A percentile compares a stretch with the other conserved stretches of the same genome.
Conservation (phyloP, 2,113 vertebrate genomes). For the Puntigrus tetrazona region DNA sequence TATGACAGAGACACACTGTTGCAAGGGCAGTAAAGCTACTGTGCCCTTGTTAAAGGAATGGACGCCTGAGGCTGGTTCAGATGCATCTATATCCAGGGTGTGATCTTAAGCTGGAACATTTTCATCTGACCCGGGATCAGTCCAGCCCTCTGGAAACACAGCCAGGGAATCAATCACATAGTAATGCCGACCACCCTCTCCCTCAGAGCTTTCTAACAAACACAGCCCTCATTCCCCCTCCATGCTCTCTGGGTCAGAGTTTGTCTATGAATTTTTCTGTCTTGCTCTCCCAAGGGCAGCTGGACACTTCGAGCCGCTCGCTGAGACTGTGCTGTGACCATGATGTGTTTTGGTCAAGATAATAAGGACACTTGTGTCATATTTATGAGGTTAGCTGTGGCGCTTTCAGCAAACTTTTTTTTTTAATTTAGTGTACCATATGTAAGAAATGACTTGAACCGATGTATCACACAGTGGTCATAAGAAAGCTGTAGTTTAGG, state of each 20-base stretch:
- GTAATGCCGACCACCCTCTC: constrained; percentile 59
- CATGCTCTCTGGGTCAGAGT: constrained; percentile 21
- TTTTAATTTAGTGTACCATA: neutral
- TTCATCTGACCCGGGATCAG: constrained; percentile 73
- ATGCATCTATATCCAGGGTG: constrained; percentile 67
- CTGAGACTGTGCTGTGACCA: neutral
- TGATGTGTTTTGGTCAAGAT: constrained; percentile 21
- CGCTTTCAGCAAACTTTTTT: neutral
- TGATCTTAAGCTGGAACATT: constrained; percentile 65
- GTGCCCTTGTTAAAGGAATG: constrained; percentile 70
- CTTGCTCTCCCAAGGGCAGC: constrained; percentile 21
- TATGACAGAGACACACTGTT: constrained; percentile 46
- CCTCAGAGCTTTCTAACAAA: constrained; percentile 48
- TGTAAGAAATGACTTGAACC: neutral
- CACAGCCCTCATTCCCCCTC: constrained; percentile 33
- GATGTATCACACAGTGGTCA: neutral
- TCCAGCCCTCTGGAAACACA: constrained; percentile 70
- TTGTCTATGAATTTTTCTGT: constrained; percentile 27
- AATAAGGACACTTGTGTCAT: constrained; percentile 23
- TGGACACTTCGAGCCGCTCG: constrained; percentile 24
- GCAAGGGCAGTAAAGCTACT: constrained; percentile 67
- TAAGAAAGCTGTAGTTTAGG: neutral
- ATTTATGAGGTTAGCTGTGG: constrained; percentile 19
- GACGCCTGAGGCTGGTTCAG: constrained; percentile 67
- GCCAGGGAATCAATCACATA: constrained; percentile 71